Base-by-base conservation (phyloP, 2,888 invertebrate species). In the Drosophila meridiana region DNA sequence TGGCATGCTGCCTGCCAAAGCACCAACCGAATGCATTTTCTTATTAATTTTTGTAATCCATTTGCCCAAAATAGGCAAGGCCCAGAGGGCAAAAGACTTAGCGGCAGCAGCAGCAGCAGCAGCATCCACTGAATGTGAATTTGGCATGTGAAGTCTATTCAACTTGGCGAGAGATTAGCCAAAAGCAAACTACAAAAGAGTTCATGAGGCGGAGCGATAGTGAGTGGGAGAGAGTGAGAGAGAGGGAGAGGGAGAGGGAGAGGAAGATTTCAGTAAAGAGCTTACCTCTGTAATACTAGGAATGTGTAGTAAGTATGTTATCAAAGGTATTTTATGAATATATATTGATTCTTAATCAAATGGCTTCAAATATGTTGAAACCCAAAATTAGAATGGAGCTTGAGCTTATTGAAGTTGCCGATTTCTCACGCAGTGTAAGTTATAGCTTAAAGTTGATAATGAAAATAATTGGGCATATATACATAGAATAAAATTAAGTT, bases 41-140 rank as follows among this genome's bases (percentile, higher is more conserved):
- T 77, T 80, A 80, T 82, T 82, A 82, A 82, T 81, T 82, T 82
- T 72, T 78, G 82, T 80, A 80, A 80, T 80, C 82, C 82, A 78
- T 77, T 80, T 78, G 63, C 62, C 78, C 56, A 61, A 77, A 80
- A 69, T 69, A 69, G 73, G 68, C 53, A 30, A 66, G 55, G 59
- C 57, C 45, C 69, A 14, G 20, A 66, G 80, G 76, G 72, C 80
- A 60, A 58, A 43, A 13, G 28, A 48, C 62, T 59, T 55, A 61
- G 38, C 62, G 32, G 47, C 62, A 36, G 47, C 5, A 26, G 45
- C 47, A 48, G 28, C 45, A 11, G 26, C 45, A 13, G 28, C 48
- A 52, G 28, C 53, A 34, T 28, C 70, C 34, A 32, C 59, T 56
- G 30, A 6, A 43, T 30, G 42, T 6, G 30, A 56, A 59, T 66